Percentiles rank a stretch among this genome's conserved stretches.
These are phyloP conservation scores for Drosophila jambulina DNA, from an alignment of 1,140 invertebrate genomes.

Conservation along the genomic window DNA sequence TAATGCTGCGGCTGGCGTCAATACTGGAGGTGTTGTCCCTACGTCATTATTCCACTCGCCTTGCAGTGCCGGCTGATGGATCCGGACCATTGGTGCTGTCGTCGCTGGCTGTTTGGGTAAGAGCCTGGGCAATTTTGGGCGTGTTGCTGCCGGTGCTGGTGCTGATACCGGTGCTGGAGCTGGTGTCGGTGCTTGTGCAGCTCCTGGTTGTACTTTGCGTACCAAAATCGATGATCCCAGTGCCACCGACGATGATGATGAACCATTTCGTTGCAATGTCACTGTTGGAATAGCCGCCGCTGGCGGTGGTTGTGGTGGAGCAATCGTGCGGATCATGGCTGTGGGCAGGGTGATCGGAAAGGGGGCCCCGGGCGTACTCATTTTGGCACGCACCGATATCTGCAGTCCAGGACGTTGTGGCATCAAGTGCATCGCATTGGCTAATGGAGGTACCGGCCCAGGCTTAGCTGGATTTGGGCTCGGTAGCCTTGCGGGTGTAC, in stretches of 20 bases:
- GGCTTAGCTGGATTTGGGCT: no score
- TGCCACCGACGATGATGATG: background rate
- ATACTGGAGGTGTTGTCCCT: background rate
- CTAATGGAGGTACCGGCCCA: no score
- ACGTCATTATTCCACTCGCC: background rate
- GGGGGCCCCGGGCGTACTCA: background rate
- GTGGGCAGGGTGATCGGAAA: background rate
- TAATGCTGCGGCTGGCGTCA: background rate
- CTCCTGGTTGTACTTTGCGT: background rate
- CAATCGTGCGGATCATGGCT: background rate
- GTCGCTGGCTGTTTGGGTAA: background rate
- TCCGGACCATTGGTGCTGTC: background rate
- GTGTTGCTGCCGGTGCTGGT: background rate
- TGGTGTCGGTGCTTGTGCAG: background rate
- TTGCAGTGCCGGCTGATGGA: background rate
- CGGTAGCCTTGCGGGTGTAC: no score
- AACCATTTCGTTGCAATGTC: background rate
- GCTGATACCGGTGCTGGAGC: background rate
- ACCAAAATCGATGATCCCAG: background rate
- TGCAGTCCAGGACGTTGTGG: background rate
- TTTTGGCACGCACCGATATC: background rate
- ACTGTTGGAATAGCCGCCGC: background rate
- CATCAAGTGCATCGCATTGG: background rate
- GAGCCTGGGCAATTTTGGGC: background rate
- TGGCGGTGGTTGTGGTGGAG: background rate